These are phyloP conservation scores for Macrotis lagotis DNA, from an alignment of 2,113 vertebrate species.

Conservation along the genomic window DNA sequence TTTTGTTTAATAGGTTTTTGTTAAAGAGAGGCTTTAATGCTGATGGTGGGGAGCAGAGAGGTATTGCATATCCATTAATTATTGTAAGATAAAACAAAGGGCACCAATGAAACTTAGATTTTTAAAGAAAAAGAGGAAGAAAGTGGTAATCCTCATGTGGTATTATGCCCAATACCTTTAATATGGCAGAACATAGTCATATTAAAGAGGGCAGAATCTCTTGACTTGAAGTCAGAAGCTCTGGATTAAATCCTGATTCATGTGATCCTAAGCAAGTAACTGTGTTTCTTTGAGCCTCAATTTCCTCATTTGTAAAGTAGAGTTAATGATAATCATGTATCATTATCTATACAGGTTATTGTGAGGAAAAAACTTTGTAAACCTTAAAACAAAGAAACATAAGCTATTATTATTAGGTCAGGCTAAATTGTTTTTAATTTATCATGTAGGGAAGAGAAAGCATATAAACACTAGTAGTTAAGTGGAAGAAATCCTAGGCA, in stretches of 20 bases:
- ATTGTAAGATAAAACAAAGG: not conserved
- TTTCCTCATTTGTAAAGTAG: not conserved
- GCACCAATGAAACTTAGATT: not conserved
- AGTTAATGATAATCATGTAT: not conserved
- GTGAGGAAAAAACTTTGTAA: not conserved
- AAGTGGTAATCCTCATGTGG: not conserved
- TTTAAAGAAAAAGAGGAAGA: not conserved
- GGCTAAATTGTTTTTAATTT: not conserved
- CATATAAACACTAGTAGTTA: not conserved
- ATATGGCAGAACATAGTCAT: not conserved
- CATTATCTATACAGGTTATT: not conserved
- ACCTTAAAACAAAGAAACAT: not conserved
- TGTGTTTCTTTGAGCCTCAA: not conserved
- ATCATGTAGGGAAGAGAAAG: not conserved
- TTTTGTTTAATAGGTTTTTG: not conserved
- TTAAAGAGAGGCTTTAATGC: not conserved
- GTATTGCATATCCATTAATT: not conserved
- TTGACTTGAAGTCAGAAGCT: not conserved
- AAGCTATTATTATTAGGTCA: not conserved
- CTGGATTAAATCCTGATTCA: not conserved
- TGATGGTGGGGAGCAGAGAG: not conserved
- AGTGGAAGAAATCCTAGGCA: not conserved
- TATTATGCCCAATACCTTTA: not conserved
- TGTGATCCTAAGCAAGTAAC: not conserved
- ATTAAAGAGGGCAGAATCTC: not conserved